Base-by-base conservation (phyloP, 2,797 vertebrate genomes). In the Gobio occitaniae region DNA sequence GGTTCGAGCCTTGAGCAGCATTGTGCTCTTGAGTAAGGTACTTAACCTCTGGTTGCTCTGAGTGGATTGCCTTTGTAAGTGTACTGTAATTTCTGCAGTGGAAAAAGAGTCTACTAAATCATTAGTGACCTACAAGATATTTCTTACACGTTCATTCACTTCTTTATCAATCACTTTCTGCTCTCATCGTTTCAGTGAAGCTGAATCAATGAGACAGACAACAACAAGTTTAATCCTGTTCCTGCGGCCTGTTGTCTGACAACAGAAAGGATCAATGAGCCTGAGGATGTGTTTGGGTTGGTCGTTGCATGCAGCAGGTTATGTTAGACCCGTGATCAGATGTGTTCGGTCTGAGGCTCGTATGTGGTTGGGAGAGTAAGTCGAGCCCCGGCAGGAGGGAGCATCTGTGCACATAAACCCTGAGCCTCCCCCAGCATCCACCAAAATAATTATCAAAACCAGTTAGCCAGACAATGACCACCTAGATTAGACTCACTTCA, bases 361-460 rank as follows among this genome's bases (percentile, higher is more conserved):
- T 36, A 54, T 17, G 48, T 54, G 50, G 52, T 52, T 1, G 1
- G 52, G 52, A 38, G 50, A 76, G 17, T 54, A 54, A 52, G 29
- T 74, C 25, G 15, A 36, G 17, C 17, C 29, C 0, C 1, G 17
- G 74, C 6, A 38, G 72, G 50, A 19, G 61, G 74, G 32, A 36
- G 32, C 52, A 38, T 77, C 52, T 59, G 52, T 41, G 32, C 52
- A 59, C 50, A 76, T 76, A 54, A 38, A 19, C 41, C 29, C 52
- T 56, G 74, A 76, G 11, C 52, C 52, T 7, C 32, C 48, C 19
- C 74, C 11, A 38, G 29, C 50, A 76, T 56, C 74, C 50, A 76
- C 17, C 32, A 59, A 32, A 59, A 41, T 59, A n/a, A 56, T 36
- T 38, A 41, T 77, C 32, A 76, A 76, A 38, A 76, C 74, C 74